phyloP scores from a whole-genome alignment of 2,113 vertebrate genomes.

The Sinocyclocheilus anshuiensis region DNA sequence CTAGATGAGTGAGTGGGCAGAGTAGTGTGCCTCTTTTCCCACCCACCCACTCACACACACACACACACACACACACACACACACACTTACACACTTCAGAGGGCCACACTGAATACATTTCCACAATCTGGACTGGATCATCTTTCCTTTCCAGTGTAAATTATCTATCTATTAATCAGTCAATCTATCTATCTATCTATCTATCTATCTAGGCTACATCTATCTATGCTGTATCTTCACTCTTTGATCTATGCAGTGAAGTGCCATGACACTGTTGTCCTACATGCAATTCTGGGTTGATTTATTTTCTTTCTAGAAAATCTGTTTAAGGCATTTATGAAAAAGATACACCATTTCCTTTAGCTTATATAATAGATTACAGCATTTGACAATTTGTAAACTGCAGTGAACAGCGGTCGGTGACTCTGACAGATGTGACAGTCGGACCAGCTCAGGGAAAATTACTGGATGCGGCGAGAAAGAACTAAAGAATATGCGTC shows the following conservation, averaged over 20 bases:
- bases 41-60: conserved; percentile 4
- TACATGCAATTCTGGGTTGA: background rate
- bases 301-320: background rate
- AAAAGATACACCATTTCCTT: background rate
- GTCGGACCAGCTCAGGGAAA: background rate
- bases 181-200: background rate
- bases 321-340: background rate
- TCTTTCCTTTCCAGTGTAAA: background rate
- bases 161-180: background rate
- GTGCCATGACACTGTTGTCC: background rate
- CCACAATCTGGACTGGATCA: background rate
- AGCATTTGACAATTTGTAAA: background rate
- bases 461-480: background rate
- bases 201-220: background rate
- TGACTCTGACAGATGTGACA: background rate
- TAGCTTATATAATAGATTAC: background rate
- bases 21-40: conserved; percentile 51
- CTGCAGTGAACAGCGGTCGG: background rate
- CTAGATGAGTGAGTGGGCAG: conserved; percentile 55
- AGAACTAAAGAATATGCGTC: background rate
- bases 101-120: conserved; percentile 17
- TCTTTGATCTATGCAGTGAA: background rate
- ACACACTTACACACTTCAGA: conserved; percentile 23
- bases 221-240: background rate
- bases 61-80: background rate